phyloP scores from a whole-genome alignment of 2,888 invertebrate species.

The Altica lythri region DNA sequence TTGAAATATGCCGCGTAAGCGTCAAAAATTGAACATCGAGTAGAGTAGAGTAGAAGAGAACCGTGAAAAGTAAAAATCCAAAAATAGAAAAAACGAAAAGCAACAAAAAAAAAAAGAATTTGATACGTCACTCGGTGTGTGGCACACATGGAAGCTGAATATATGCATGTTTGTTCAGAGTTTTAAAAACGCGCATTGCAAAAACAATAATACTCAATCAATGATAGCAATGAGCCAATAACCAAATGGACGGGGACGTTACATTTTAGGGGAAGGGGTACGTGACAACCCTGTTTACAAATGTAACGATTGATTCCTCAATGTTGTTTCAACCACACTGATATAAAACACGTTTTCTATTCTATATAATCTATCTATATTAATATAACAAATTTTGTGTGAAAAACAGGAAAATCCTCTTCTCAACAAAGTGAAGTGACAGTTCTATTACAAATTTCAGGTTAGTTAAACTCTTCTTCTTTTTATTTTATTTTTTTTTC shows the following conservation, averaged over 20 bases:
- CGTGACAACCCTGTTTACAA: slow-evolving; percentile 61
- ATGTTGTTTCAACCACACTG: slow-evolving; percentile 58
- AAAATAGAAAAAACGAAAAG: slow-evolving; percentile 33
- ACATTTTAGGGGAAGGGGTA: slow-evolving; percentile 53
- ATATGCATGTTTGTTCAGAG: slow-evolving; percentile 55
- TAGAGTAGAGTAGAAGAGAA: slow-evolving; percentile 18
- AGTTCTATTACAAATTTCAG: too few species aligned
- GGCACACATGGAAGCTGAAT: slow-evolving; percentile 44
- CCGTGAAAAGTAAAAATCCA: slow-evolving; percentile 31
- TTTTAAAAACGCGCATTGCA: slow-evolving; percentile 61
- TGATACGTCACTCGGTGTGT: slow-evolving; percentile 47
- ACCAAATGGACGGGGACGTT: slow-evolving; percentile 58
- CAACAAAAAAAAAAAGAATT: slow-evolving; percentile 38
- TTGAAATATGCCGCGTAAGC: too few species aligned
- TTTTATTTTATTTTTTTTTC: too few species aligned
- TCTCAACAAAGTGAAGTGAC: too few species aligned
- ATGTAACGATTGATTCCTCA: slow-evolving; percentile 60
- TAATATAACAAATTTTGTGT: too few species aligned
- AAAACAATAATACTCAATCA: slow-evolving; percentile 60
- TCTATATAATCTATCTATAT: too few species aligned
- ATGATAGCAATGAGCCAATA: slow-evolving; percentile 61
- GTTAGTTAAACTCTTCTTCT: too few species aligned
- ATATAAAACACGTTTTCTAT: too few species aligned
- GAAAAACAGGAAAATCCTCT: too few species aligned
- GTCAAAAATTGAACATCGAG: too few species aligned